A percentile compares a stretch with the other conserved stretches of the same genome.
Conservation (phyloP, 2,113 vertebrate genomes). For the Calyptommatus sinebrachiatus region DNA sequence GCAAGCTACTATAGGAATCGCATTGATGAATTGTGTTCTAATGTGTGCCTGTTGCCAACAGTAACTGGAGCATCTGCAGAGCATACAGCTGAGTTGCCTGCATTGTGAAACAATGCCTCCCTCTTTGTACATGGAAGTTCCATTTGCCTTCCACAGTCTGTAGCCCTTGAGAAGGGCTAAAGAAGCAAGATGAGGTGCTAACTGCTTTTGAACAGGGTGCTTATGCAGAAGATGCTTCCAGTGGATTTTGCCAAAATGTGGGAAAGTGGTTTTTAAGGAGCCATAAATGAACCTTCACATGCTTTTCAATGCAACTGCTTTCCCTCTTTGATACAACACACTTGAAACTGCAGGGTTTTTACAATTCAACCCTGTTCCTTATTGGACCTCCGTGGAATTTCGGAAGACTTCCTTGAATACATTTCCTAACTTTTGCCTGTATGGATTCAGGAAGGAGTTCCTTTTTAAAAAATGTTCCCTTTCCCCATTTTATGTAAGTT, state of each 20-base stretch:
- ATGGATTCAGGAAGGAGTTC: neutral
- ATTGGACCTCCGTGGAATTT: neutral
- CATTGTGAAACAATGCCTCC: too few relatives aligned
- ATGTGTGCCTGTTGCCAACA: neutral
- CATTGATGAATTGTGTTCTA: too few relatives aligned
- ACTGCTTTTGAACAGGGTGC: neutral
- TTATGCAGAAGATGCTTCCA: neutral
- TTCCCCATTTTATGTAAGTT: conserved; percentile 2
- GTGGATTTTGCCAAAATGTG: neutral
- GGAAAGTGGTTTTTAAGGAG: neutral
- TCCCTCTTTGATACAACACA: neutral
- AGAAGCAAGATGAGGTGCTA: neutral
- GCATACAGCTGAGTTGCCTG: too few relatives aligned
- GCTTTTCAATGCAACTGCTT: neutral
- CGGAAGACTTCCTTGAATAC: neutral
- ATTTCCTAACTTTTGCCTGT: neutral
- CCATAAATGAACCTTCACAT: neutral
- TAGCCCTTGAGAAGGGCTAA: neutral
- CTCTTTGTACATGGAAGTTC: neutral
- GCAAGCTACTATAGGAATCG: neutral
- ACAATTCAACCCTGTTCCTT: neutral
- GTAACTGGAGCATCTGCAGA: too few relatives aligned
- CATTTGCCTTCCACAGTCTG: neutral
- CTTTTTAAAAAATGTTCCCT: neutral
- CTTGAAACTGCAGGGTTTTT: neutral